These are phyloP conservation scores for Laspeyria flexula DNA, from an alignment of 2,888 invertebrate species.

Conservation along the genomic window DNA sequence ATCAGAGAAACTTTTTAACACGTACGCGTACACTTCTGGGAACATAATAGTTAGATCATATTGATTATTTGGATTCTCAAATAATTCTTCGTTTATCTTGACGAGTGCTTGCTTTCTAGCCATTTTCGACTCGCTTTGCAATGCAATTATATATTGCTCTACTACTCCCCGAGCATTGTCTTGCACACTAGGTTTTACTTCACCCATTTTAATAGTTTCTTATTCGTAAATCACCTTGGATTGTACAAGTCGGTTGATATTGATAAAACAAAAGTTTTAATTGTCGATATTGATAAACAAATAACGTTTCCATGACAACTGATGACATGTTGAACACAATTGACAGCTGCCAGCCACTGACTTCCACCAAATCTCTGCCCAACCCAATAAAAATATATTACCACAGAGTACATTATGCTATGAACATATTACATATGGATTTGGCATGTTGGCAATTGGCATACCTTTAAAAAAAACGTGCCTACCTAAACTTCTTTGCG, in stretches of 20 bases:
- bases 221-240: slow-evolving; percentile 2
- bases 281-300: slow-evolving; percentile 63
- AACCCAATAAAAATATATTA: no score
- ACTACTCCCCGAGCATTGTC: slow-evolving; percentile 67
- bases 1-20: slow-evolving; percentile 82
- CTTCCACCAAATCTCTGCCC: no score
- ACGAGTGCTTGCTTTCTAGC: slow-evolving; percentile 84
- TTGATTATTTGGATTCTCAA: slow-evolving; percentile 66
- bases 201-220: slow-evolving; percentile 55
- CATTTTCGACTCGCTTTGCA: slow-evolving; percentile 88
- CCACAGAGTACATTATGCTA: no score
- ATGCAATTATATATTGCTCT: slow-evolving; percentile 65
- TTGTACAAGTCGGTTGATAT: slow-evolving; percentile 21
- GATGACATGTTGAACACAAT: not conserved
- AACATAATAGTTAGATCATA: slow-evolving; percentile 70
- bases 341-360: no score
- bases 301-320: slow-evolving; percentile 69
- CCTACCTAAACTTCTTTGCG: no score
- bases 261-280: slow-evolving; percentile 43
- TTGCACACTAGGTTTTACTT: slow-evolving; percentile 55
- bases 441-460: no score
- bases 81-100: slow-evolving; percentile 82
- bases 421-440: no score
- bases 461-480: no score
- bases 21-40: slow-evolving; percentile 72